Evolutionary conservation across 2,113 vertebrate species (phyloP).

Genomic region (Mohoua ochrocephala): DNA sequence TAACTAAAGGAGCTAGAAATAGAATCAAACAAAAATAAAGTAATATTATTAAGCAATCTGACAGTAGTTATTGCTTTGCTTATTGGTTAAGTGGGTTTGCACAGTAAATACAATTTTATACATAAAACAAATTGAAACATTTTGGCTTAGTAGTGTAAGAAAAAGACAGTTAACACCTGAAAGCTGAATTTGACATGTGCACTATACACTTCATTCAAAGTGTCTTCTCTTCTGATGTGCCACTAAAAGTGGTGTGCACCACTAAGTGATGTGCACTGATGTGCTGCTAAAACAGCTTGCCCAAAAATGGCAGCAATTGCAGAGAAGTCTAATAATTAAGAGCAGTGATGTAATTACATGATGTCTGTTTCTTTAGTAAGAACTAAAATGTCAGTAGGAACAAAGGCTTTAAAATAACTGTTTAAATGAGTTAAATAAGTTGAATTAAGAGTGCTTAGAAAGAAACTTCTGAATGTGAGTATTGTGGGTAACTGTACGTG

Average conservation of each 20-base stretch:
- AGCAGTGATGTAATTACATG: conserved; percentile 14
- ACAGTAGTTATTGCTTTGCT: background rate
- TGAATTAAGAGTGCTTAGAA: background rate
- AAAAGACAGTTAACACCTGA: background rate
- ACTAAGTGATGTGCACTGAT: too few species aligned
- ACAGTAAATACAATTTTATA: background rate
- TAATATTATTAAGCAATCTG: background rate
- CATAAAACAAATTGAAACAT: background rate
- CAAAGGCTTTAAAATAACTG: background rate
- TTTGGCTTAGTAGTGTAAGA: background rate
- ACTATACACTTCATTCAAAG: background rate
- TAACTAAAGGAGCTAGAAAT: background rate
- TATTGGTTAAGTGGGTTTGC: background rate
- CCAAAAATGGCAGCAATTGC: background rate
- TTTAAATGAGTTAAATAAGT: background rate
- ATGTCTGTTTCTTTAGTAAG: conserved; percentile 10
- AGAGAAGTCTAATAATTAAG: conserved; percentile 26
- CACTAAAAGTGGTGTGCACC: too few species aligned
- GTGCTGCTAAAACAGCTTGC: background rate
- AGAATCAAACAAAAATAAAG: background rate
- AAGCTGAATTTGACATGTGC: background rate
- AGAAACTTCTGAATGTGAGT: background rate
- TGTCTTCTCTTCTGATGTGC: background rate
- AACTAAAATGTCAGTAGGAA: conserved; percentile 14
- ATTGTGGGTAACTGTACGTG: background rate